Conservation (phyloP, 2,888 invertebrate genomes). For the Anodontia alba region DNA sequence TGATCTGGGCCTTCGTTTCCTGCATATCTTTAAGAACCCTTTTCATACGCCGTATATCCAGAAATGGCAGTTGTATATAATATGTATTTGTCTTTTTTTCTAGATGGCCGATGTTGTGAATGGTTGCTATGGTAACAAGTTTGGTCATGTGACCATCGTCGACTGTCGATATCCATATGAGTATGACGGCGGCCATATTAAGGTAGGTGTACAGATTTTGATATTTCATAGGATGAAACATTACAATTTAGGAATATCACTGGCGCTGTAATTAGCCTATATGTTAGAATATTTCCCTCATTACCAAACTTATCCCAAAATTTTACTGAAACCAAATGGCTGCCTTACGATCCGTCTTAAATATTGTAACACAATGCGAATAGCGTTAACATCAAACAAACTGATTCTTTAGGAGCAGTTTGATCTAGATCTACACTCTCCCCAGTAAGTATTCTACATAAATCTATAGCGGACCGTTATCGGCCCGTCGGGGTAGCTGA, state of each 20-base stretch:
- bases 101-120: conserved; percentile 35
- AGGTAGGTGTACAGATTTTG: neutral
- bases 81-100: too few relatives aligned
- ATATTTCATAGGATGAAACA: neutral
- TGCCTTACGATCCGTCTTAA: too few relatives aligned
- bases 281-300: neutral
- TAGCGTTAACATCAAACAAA: too few relatives aligned
- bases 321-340: neutral
- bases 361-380: too few relatives aligned
- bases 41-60: too few relatives aligned
- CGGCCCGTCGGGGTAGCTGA: too few relatives aligned
- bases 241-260: neutral
- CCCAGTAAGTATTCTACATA: too few relatives aligned
- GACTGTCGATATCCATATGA: conserved; percentile 57
- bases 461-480: too few relatives aligned
- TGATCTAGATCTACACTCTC: too few relatives aligned
- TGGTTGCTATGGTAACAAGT: conserved; percentile 32
- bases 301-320: neutral
- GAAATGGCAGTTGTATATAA: too few relatives aligned
- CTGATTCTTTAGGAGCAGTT: too few relatives aligned
- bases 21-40: too few relatives aligned
- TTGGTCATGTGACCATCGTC: conserved; percentile 40
- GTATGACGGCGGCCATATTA: conserved; percentile 51
- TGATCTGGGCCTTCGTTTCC: neutral
- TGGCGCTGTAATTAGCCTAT: neutral